Conservation (phyloP, 37 sponge, comb jelly and placozoan species). For the Hormiphora californensis region DNA sequence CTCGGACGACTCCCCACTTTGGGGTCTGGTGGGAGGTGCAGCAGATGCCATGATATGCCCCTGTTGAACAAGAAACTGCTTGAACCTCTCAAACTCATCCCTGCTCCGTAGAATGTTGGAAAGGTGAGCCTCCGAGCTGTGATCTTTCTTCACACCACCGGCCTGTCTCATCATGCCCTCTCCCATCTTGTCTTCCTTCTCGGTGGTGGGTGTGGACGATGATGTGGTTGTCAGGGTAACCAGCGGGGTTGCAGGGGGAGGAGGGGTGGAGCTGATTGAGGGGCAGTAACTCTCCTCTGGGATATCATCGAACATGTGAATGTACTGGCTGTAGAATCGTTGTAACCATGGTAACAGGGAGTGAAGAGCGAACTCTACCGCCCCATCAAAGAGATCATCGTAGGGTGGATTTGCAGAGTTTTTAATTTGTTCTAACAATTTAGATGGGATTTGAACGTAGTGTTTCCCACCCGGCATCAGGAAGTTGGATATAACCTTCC, state of each 20-base stretch:
- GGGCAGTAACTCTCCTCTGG: too few species aligned
- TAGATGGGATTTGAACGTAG: neutral
- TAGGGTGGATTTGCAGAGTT: conserved; percentile 16
- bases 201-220: too few species aligned
- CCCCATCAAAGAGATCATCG: conserved; percentile 24
- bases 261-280: too few species aligned
- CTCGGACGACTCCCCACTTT: too few species aligned
- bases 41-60: neutral
- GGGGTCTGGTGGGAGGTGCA: neutral
- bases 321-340: neutral
- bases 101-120: neutral
- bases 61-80: neutral
- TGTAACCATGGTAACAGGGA: neutral
- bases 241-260: too few species aligned
- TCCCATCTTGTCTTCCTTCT: too few species aligned
- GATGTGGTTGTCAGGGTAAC: too few species aligned
- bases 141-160: too few species aligned
- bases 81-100: conserved; percentile 10
- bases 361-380: neutral
- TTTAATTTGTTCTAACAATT: neutral
- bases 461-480: neutral
- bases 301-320: neutral
- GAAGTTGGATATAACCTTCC: neutral
- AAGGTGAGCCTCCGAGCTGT: neutral
- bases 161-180: too few species aligned